Conservation (phyloP, 2,888 invertebrate species). For the Apamea anceps region DNA sequence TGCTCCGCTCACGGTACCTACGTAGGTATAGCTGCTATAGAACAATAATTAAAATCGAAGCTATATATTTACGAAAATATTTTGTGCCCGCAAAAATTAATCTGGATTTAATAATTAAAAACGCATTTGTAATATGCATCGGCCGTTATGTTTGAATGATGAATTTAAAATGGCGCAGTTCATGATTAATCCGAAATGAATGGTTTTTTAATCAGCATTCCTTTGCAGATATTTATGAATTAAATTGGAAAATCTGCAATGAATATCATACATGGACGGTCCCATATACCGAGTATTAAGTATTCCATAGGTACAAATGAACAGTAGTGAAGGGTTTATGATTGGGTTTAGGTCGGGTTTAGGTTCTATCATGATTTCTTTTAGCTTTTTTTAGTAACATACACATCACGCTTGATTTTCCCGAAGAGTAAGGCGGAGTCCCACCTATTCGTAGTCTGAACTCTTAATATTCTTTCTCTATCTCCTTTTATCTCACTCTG, state of each 20-base stretch:
- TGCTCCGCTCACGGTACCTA: background rate
- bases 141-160: constrained; percentile 30
- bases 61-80: background rate
- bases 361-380: background rate
- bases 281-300: background rate
- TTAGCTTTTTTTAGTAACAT: background rate
- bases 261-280: background rate
- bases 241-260: background rate
- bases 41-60: background rate
- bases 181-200: constrained; percentile 32
- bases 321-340: background rate
- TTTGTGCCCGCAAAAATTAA: background rate
- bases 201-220: constrained; percentile 33
- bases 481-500: background rate
- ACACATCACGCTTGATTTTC: background rate
- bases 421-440: background rate
- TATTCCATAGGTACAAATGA: background rate
- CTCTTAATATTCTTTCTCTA: background rate
- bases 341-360: no score
- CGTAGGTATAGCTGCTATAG: background rate
- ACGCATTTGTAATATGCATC: constrained; percentile 30
- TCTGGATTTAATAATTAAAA: constrained; percentile 25
- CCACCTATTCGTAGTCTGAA: background rate
- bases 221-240: background rate
- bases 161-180: constrained; percentile 26